Evolutionary conservation across 2,113 vertebrate genomes (phyloP), one percentile per base, ranked within the genome.

Genomic region (Hypomesus transpacificus): DNA sequence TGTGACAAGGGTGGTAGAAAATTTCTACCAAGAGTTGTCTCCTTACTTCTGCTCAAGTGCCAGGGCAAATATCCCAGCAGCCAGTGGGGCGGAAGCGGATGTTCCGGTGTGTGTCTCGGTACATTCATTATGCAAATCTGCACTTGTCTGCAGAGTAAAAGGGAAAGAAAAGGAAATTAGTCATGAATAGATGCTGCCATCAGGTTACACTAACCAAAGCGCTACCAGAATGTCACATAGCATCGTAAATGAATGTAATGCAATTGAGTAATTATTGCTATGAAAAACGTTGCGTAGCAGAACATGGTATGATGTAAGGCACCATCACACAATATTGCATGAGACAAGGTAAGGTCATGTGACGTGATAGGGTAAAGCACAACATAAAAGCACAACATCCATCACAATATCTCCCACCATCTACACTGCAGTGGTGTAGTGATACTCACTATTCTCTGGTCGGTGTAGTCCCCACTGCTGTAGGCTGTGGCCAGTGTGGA

Each of bases 401-500:
- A 46, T 46, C 39, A 7, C 39, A 34, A 8, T 34, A 46, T 46
- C 13, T 46, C 9, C 39, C 7, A 11, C 1, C 39, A 46, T 46
- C 39, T 46, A 46, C 39, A 46, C 39, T 11, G 39, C 39, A 46
- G 39, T 46, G 31, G 31, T 7, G 31, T 18, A 34, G 21, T 34
- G 20, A 16, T 4, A 93, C 97, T 74, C 90, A 98, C 96, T 50
- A 99, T 98, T 90, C 96, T 94, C 91, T 98, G 97, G 91, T 99
- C 97, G 0, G 93, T 97, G 85, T 98, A 99, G 88, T 99, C 97
- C 56, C 97, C 97, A 1, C 96, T 98, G 93, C 97, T 99, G 93
- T 99, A 99, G 0, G 97, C 95, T 21, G 97, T 98, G 69, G 96
- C 97, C 86, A 99, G 88, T 0, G 97, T 98, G 78, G 96, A 98